Percentiles rank a stretch among this genome's conserved stretches.
Evolutionary conservation across 2,888 invertebrate species (phyloP).

Genomic region (Gerris lacustris): DNA sequence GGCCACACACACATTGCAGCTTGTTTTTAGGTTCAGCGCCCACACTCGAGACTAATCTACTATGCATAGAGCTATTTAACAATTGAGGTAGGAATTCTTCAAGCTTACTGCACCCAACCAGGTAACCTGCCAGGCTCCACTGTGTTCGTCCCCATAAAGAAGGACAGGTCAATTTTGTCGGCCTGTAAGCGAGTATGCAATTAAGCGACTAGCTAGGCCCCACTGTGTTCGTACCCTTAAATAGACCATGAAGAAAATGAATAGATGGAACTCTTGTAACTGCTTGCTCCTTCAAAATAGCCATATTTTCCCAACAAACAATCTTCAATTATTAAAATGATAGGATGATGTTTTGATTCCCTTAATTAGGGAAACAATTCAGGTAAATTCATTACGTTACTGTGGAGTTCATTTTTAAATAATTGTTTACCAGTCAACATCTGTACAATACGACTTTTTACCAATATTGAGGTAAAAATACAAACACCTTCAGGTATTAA

Average conservation of each 20-base stretch:
- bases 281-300: conserved; percentile 51
- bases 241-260: conserved; percentile 51
- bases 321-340: conserved; percentile 57
- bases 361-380: conserved; percentile 33
- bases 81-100: too few relatives aligned
- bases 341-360: conserved; percentile 45
- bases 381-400: conserved; percentile 17
- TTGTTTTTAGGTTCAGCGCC: too few relatives aligned
- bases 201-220: too few relatives aligned
- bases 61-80: too few relatives aligned
- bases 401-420: conserved; percentile 25
- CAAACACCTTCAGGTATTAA: conserved; percentile 38
- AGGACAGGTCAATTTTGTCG: too few relatives aligned
- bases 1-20: too few relatives aligned
- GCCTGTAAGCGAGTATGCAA: too few relatives aligned
- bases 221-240: too few relatives aligned
- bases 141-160: too few relatives aligned
- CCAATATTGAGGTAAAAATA: conserved; percentile 37
- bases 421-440: conserved; percentile 33
- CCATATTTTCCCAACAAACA: conserved; percentile 67
- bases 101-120: too few relatives aligned
- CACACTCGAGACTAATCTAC: too few relatives aligned
- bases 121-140: too few relatives aligned
- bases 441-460: conserved; percentile 37
- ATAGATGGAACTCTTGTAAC: conserved; percentile 63